Evolutionary conservation across 2,797 vertebrate species (phyloP), one percentile per base, ranked within the genome.

Genomic region (Scolopax rusticola): DNA sequence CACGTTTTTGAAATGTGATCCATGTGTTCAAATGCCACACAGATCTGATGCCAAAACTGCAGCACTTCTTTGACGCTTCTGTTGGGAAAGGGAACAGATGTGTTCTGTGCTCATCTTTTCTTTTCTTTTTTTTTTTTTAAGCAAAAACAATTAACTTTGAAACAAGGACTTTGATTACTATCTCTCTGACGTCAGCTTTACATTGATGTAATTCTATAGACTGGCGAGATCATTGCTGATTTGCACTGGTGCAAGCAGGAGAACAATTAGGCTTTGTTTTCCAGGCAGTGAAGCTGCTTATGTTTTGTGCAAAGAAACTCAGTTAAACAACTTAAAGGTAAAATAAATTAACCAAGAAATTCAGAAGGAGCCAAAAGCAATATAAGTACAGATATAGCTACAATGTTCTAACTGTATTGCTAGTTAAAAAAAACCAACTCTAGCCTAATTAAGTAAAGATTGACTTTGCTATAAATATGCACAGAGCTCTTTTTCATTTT

Each of bases 331-430:
- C 51, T 74, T 91, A 87, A 93, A 90, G n/a, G 60, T 50, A 56
- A 95, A 93, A 87, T 50, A 93, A 94, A 80, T 79, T 81, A 88
- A 78, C 47, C 32, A 82, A 82, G 87, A 95, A 77, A 91, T 84
- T 88, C 71, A 80, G 87, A 67, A 80, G 67, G 33, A 91, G 77
- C 56, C 90, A 91, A 93, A 91, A 88, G 85, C 63, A 90, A 91
- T 69, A 76, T 5, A 54, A 95, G 65, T 12, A 38, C 41, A 93
- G 54, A 82, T 79, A 87, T 15, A 79, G 48, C 38, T 84, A 90
- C 70, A 90, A 15, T 69, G 82, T 89, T 89, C 32, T n/a, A 92
- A 50, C 64, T 74, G 40, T 86, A 87, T 60, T 2, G 5, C 47
- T 76, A 24, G 36, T 63, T 73, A 90, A 69, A 48, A 1, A 21